A percentile compares a stretch with the other conserved stretches of the same genome.
Conservation (phyloP, 1,140 invertebrate genomes). For the Oryctes rhinoceros region DNA sequence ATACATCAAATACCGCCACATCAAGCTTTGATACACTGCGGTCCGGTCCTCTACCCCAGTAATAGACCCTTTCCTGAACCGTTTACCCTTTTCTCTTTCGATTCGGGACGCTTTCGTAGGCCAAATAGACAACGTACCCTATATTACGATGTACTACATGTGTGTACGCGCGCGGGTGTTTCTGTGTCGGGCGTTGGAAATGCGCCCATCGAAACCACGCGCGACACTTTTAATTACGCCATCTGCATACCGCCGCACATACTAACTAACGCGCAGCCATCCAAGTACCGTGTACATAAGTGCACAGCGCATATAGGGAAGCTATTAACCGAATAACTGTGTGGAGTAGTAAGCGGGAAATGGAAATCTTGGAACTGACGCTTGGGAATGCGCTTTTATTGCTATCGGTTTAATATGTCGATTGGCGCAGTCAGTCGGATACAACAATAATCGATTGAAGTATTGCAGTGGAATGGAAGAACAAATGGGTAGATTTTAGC, state of each 20-base stretch:
- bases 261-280: background rate
- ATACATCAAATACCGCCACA: constrained; percentile 38
- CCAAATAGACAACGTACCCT: background rate
- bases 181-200: background rate
- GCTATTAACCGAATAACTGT: too few relatives aligned
- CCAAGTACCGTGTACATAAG: background rate
- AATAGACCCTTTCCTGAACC: constrained; percentile 7
- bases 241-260: background rate
- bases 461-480: too few relatives aligned
- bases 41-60: background rate
- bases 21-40: constrained; percentile 36
- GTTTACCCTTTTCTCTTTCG: constrained; percentile 9
- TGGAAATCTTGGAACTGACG: too few relatives aligned
- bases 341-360: too few relatives aligned
- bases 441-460: too few relatives aligned
- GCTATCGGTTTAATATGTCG: too few relatives aligned
- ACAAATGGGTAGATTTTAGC: too few relatives aligned
- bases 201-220: background rate
- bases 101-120: background rate
- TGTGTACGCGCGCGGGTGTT: background rate
- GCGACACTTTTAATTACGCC: constrained; percentile 2
- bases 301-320: background rate
- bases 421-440: too few relatives aligned
- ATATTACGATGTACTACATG: background rate
- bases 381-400: too few relatives aligned